Conservation (phyloP, 1,140 invertebrate genomes). For the Trichomalopsis sarcophagae region DNA sequence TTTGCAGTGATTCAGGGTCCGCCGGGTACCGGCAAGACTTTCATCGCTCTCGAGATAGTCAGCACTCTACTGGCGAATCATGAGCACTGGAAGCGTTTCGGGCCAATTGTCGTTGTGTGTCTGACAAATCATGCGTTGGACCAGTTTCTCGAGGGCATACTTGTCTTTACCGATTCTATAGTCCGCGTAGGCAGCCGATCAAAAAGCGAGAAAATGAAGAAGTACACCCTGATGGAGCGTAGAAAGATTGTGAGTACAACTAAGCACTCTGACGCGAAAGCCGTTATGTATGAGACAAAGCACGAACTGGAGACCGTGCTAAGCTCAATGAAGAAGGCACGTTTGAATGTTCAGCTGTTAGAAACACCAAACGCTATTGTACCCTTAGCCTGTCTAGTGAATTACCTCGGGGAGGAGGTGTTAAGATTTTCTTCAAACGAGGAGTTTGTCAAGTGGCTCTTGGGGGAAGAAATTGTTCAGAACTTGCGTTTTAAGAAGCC, state of each 20-base stretch:
- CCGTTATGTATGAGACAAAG: background rate
- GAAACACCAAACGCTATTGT: background rate
- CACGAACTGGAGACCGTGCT: background rate
- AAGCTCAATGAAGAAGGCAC: background rate
- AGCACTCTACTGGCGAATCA: conserved; percentile 77
- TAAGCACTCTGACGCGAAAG: background rate
- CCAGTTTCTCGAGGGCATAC: conserved; percentile 88
- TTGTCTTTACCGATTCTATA: conserved; percentile 75
- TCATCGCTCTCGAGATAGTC: conserved; percentile 81
- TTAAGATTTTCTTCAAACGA: background rate
- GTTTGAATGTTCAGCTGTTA: background rate
- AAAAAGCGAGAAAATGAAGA: conserved; percentile 76
- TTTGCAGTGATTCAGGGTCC: conserved; percentile 79
- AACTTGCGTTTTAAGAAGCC: background rate
- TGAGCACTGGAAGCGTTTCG: conserved; percentile 54
- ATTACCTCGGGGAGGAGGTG: background rate
- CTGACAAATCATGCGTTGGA: conserved; percentile 93
- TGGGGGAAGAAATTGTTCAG: background rate
- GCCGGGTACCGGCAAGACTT: conserved; percentile 83
- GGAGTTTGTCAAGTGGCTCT: background rate
- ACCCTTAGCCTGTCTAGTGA: background rate
- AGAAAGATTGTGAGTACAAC: background rate
- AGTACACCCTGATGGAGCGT: conserved; percentile 66
- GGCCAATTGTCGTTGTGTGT: conserved; percentile 86
- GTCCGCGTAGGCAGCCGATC: conserved; percentile 85